Base-by-base conservation (phyloP, 1,140 invertebrate genomes). In the Schlechtendalia chinensis region DNA sequence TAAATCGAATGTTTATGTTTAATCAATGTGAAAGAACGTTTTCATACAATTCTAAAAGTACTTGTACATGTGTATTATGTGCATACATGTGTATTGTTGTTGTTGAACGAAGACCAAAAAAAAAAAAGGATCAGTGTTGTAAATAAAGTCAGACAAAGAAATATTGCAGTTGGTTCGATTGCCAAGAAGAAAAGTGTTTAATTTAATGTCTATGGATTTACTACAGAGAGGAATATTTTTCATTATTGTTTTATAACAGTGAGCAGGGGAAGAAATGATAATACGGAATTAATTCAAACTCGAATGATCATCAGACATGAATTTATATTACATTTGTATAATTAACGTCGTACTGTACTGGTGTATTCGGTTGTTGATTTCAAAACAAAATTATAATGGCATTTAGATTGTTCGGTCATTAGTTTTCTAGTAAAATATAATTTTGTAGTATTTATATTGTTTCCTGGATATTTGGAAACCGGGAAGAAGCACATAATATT, bases 21-120 rank as follows among this genome's bases (percentile, higher is more conserved):
- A 54, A 72, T 72, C 67, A 29, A 71, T 27, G 50, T 29, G 27
- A 72, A 72, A 72, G 27, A 72, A 72, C 32, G 69, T 53, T 72
- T 72, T 32, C 12, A 50, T 53, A 5, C 17, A 11, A 50, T 50
- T 8, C 8, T 50, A 50, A 12, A 50, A 8, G 47, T 6, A 50
- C 8, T 5, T 14, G 5, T 50, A 50, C 12, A 50, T 50, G 47
- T 1, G 12, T 50, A 39, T 39, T n/a, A n/a, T n/a, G n/a, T n/a
- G n/a, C n/a, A 39, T 8, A 39, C 32, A 8, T 8, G 3, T 8
- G 32, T 50, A 50, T 50, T 50, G 11, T 50, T 50, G 1, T 8
- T 8, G 47, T 50, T 10, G n/a, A n/a, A n/a, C 47, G 14, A n/a
- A n/a, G 4, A 54, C 17, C 19, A 29, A 54, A 19, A 50, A 50